Evolutionary conservation across 2,113 vertebrate species (phyloP), one percentile per base, ranked within the genome.

Genomic region (Noturus placidus): DNA sequence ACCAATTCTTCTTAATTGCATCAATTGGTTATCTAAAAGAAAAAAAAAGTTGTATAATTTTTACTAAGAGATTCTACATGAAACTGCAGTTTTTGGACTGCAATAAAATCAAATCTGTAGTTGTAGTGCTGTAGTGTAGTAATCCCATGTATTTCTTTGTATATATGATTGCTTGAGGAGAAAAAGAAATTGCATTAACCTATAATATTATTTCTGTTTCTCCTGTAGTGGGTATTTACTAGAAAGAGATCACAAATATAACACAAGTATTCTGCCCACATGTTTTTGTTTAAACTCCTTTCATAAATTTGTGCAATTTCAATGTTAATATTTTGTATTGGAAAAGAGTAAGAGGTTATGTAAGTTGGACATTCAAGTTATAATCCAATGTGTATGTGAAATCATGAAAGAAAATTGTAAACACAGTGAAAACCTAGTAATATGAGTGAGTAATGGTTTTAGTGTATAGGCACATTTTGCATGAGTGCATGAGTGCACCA

Each of bases 381-480:
- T 5, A 17, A 59, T 46, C n/a, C 20, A n/a, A 52, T 7, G 30
- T 77, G 46, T 74, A n/a, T 46, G 35, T 74, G 54, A 76, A 85
- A 61, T 35, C 56, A 33, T 72, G 46, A 59, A 85, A 52, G 56
- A 25, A 63, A 78, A 65, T 59, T 22, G 17, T 61, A 76, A 38
- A 85, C 14, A 61, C 22, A 61, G 56, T 50, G 57, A 65, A 86
- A 61, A 50, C 50, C 72, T n/a, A 14, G 20, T 78, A 78, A 86
- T 50, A 33, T 4, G 11, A 54, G 50, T 7, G 65, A 56, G 65
- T 84, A 84, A 70, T 54, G 17, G 17, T n/a, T n/a, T n/a, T n/a
- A n/a, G n/a, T n/a, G 33, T 70, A 19, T 17, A 35, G 30, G 30
- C 30, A 70, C 67, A 70, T 70, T 70, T 33, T 86, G 84, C 35